A percentile compares a stretch with the other conserved stretches of the same genome.
These are phyloP conservation scores for Psilopogon haemacephalus DNA, from an alignment of 2,113 vertebrate species.

Conservation along the genomic window DNA sequence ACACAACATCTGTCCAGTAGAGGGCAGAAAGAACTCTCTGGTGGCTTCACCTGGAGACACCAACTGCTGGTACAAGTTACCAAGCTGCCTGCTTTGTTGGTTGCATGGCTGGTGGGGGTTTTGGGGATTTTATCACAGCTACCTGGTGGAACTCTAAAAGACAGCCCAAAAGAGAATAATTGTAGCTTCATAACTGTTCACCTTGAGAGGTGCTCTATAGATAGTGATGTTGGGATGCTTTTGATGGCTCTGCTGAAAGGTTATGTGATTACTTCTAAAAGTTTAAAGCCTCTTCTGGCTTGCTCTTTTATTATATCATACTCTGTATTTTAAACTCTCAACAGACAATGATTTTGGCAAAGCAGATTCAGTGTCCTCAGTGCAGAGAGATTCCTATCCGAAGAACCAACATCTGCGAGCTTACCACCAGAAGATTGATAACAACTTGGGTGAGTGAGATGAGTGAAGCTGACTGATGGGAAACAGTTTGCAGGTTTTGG, in stretches of 20 bases:
- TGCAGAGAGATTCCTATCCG: conserved; percentile 71
- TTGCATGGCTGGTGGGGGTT: not conserved
- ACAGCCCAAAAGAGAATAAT: not conserved
- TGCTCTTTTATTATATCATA: not conserved
- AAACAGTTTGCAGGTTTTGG: not conserved
- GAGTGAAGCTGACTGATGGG: not conserved
- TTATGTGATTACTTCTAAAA: not conserved
- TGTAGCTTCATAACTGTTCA: not conserved
- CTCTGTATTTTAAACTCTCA: not conserved
- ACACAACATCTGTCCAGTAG: not conserved
- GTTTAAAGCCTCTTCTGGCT: not conserved
- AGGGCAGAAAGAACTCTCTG: not conserved
- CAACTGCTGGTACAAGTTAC: not conserved
- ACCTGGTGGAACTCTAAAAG: not conserved
- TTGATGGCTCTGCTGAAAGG: not conserved
- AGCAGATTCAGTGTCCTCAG: conserved; percentile 41
- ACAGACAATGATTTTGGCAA: conserved; percentile 48
- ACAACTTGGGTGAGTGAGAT: conserved; percentile 84
- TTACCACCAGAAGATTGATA: conserved; percentile 90
- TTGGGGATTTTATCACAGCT: rapidly evolving
- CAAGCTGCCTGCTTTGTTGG: not conserved
- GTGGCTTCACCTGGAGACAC: not conserved
- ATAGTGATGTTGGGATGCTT: not conserved
- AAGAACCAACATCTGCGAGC: conserved; percentile 81
- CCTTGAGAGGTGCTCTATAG: not conserved